Percentiles rank a stretch among this genome's conserved stretches.
Conservation (phyloP, 1,140 invertebrate genomes). For the Himalopsyche phryganea region DNA sequence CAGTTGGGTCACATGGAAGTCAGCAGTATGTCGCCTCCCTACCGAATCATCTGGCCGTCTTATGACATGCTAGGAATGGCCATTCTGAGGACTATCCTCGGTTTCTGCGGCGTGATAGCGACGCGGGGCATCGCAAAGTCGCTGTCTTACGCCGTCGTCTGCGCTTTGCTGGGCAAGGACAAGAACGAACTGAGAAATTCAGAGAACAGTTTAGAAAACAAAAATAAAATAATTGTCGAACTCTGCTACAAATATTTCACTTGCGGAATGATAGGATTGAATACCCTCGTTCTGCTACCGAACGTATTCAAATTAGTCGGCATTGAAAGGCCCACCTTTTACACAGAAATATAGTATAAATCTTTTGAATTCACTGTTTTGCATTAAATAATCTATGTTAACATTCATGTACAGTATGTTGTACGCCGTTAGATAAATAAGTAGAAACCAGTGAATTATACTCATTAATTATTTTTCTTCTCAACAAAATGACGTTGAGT, state of each 20-base stretch:
- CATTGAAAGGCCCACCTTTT: constrained; percentile 78
- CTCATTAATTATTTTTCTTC: too few species aligned
- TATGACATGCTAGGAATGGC: constrained; percentile 63
- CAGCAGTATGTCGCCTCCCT: constrained; percentile 59
- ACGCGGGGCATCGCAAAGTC: constrained; percentile 68
- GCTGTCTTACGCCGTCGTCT: constrained; percentile 64
- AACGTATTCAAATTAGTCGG: constrained; percentile 70
- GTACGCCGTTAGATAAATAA: too few species aligned
- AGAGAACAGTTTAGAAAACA: constrained; percentile 60
- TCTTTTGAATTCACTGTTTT: not conserved
- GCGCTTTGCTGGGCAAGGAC: constrained; percentile 65
- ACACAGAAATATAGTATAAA: constrained; percentile 70
- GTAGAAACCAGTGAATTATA: too few species aligned
- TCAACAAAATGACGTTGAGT: too few species aligned
- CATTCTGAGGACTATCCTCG: constrained; percentile 68
- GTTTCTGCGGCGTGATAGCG: constrained; percentile 67
- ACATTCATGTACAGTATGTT: too few species aligned
- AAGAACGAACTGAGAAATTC: constrained; percentile 60
- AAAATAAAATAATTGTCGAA: constrained; percentile 71
- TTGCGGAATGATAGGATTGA: constrained; percentile 72
- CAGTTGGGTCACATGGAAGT: constrained; percentile 66
- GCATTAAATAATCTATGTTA: too few species aligned
- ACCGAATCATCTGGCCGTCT: constrained; percentile 74
- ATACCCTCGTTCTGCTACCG: constrained; percentile 73
- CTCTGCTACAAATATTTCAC: constrained; percentile 77